A percentile compares a stretch with the other conserved stretches of the same genome.
phyloP scores from a whole-genome alignment of 1,140 invertebrate species.

The Sitophilus oryzae region DNA sequence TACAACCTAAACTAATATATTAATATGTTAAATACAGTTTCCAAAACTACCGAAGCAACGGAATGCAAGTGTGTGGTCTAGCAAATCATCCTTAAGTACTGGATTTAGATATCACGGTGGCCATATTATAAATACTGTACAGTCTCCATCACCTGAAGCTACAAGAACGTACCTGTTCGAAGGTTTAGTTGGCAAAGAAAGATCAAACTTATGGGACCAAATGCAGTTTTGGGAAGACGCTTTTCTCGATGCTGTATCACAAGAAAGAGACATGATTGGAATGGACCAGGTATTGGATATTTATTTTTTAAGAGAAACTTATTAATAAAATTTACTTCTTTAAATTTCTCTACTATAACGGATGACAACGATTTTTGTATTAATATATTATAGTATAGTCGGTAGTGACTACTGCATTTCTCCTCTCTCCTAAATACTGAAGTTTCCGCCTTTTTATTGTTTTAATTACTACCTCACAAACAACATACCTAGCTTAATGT shows the following conservation, averaged over 20 bases:
- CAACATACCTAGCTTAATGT: too few relatives aligned
- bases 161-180: slow-evolving; percentile 89
- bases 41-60: slow-evolving; percentile 63
- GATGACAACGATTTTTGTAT: too few relatives aligned
- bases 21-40: slow-evolving; percentile 49
- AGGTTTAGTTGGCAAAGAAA: slow-evolving; percentile 59
- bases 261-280: slow-evolving; percentile 97
- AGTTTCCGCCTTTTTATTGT: too few relatives aligned
- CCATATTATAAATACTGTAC: slow-evolving; percentile 75
- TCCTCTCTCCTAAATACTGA: too few relatives aligned
- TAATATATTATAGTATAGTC: too few relatives aligned
- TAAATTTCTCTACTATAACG: too few relatives aligned
- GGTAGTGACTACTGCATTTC: too few relatives aligned
- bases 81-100: slow-evolving; percentile 82
- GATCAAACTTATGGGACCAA: slow-evolving; percentile 94
- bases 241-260: slow-evolving; percentile 96
- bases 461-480: too few relatives aligned
- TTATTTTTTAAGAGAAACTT: too few relatives aligned
- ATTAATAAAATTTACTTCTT: too few relatives aligned
- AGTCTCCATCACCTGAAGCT: slow-evolving; percentile 76
- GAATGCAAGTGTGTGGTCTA: slow-evolving; percentile 86
- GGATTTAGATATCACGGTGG: slow-evolving; percentile 86
- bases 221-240: slow-evolving; percentile 99
- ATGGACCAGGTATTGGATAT: slow-evolving; percentile 97
- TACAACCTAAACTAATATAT: neutral